phyloP scores from a whole-genome alignment of 2,888 invertebrate genomes.

The Epirrhoe tristata region DNA sequence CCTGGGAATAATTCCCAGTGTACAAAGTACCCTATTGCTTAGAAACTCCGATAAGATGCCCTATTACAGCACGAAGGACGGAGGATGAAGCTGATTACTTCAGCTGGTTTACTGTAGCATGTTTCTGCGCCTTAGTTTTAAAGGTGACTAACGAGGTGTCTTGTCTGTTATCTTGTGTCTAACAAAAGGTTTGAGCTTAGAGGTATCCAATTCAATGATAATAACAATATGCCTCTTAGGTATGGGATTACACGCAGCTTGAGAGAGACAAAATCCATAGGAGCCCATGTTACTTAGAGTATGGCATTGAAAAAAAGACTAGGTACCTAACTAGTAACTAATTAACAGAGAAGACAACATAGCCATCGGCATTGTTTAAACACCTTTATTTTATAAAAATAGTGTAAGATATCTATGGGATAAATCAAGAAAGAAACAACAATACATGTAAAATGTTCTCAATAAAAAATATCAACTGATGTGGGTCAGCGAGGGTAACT shows the following conservation, averaged over 20 bases:
- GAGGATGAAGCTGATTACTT: conserved; percentile 16
- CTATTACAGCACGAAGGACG: conserved; percentile 31
- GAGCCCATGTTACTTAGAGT: no score
- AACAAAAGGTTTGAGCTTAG: no score
- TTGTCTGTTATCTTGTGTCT: neutral
- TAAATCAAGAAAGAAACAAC: neutral
- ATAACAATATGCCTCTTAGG: no score
- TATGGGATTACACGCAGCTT: no score
- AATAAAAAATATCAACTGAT: conserved; percentile 42
- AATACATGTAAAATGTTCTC: conserved; percentile 25
- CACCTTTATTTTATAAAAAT: no score
- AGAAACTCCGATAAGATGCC: conserved; percentile 43
- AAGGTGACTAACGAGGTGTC: conserved; percentile 9
- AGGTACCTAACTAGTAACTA: no score
- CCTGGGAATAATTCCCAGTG: conserved; percentile 51
- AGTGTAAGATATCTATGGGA: neutral
- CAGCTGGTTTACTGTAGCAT: conserved; percentile 9
- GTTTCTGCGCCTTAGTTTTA: conserved; percentile 18
- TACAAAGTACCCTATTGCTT: conserved; percentile 50
- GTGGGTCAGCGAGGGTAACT: conserved; percentile 33
- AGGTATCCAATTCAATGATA: no score
- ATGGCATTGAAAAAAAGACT: no score
- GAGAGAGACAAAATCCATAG: no score
- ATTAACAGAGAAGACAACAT: no score
- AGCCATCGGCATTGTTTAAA: no score